Percentiles rank a stretch among this genome's conserved stretches.
Evolutionary conservation across 2,888 invertebrate genomes (phyloP).

Genomic region (Rugalucina vietnamica): DNA sequence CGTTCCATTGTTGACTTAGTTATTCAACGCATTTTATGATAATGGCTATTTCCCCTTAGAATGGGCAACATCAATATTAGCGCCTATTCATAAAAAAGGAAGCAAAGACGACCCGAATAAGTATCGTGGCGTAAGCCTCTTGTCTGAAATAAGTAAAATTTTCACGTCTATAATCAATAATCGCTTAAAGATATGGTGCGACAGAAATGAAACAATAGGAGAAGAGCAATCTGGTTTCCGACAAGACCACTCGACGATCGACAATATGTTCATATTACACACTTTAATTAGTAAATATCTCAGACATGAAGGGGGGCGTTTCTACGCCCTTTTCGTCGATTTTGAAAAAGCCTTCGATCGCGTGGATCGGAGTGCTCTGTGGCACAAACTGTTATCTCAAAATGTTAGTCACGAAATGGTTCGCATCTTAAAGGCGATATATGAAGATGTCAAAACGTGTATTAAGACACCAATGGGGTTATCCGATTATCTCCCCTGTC

Average conservation of each 20-base stretch:
- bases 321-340: background rate
- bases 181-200: background rate
- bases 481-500: background rate
- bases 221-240: background rate
- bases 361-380: background rate
- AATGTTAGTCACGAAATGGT: background rate
- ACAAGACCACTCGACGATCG: background rate
- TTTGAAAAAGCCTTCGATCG: background rate
- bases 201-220: background rate
- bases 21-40: background rate
- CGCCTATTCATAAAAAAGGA: background rate
- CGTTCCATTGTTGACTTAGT: background rate
- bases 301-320: background rate
- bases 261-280: background rate
- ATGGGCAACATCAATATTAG: background rate
- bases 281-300: background rate
- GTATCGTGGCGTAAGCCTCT: background rate
- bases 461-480: background rate
- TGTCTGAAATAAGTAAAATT: background rate
- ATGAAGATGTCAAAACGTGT: background rate
- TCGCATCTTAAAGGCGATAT: background rate
- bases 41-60: background rate
- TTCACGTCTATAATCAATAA: background rate
- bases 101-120: background rate
- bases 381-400: too few species aligned